Evolutionary conservation across 2,888 invertebrate genomes (phyloP).

Genomic region (Trichogramma evanescens): DNA sequence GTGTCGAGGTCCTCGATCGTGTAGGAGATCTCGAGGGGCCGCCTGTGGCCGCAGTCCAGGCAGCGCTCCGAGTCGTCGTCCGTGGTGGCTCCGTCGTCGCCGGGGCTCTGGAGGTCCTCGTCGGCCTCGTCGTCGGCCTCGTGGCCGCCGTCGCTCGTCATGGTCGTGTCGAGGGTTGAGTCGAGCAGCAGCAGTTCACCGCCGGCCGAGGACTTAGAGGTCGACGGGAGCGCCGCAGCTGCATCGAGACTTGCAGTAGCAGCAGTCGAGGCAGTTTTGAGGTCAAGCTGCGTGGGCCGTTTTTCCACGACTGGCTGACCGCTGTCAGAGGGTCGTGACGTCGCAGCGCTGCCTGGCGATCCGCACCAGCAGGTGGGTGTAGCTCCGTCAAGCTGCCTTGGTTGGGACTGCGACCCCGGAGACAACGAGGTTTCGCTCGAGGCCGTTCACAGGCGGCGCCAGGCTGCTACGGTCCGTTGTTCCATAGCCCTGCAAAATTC

Average conservation of each 20-base stretch:
- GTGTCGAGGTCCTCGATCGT: slow-evolving; percentile 44
- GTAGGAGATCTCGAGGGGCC: slow-evolving; percentile 37
- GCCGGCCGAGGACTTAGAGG: slow-evolving; percentile 30
- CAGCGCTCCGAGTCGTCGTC: slow-evolving; percentile 25
- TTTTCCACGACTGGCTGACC: slow-evolving; percentile 31
- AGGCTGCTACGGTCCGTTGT: slow-evolving; percentile 39
- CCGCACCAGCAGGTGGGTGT: slow-evolving; percentile 47
- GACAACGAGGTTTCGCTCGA: slow-evolving; percentile 47
- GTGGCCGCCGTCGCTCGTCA: slow-evolving; percentile 22
- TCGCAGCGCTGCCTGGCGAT: slow-evolving; percentile 45
- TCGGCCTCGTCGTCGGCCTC: not conserved
- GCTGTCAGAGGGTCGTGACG: slow-evolving; percentile 47
- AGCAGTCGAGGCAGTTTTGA: slow-evolving; percentile 7
- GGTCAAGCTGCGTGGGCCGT: slow-evolving; percentile 43
- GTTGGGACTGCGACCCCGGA: slow-evolving; percentile 48
- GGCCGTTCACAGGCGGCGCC: slow-evolving; percentile 36
- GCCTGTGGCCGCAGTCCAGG: slow-evolving; percentile 35
- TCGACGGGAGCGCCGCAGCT: slow-evolving; percentile 34
- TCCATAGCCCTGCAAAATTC: slow-evolving; percentile 38
- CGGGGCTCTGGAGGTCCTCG: slow-evolving; percentile 1
- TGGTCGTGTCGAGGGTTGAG: slow-evolving; percentile 25
- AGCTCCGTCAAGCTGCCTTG: slow-evolving; percentile 49
- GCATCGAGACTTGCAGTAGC: slow-evolving; percentile 5
- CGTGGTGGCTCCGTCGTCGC: slow-evolving; percentile 3
- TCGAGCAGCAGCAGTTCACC: not conserved